Conservation (phyloP, 2,113 vertebrate species). For the Chascanopsetta lugubris region DNA sequence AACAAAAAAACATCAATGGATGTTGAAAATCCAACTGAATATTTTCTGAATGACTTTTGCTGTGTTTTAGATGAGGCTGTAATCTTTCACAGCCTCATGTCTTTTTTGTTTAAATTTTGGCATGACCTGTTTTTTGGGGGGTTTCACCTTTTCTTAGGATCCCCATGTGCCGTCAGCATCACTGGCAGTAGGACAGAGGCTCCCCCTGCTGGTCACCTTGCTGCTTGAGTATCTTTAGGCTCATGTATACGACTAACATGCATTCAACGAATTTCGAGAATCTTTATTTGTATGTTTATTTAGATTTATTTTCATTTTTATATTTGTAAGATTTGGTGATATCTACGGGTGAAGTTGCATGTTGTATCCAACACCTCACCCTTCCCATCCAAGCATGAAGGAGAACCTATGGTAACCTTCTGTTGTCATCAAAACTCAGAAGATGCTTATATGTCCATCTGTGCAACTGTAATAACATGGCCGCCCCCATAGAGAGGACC, state of each 20-base stretch:
- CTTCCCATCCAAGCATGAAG: too few species aligned
- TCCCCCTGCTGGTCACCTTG: slow-evolving; percentile 64
- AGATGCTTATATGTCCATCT: too few species aligned
- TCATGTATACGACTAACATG: not conserved
- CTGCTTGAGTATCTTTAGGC: not conserved
- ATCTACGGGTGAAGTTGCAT: too few species aligned
- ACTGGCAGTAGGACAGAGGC: slow-evolving; percentile 42
- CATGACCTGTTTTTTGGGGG: not conserved
- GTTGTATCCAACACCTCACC: too few species aligned
- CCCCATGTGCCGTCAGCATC: not conserved
- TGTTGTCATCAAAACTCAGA: too few species aligned
- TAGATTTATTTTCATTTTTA: too few species aligned
- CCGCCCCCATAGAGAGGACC: too few species aligned
- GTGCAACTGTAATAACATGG: too few species aligned
- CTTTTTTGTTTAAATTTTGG: not conserved
- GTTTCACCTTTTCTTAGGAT: not conserved
- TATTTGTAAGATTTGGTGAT: too few species aligned
- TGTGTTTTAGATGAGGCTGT: not conserved
- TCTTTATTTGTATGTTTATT: too few species aligned
- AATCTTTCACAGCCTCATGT: not conserved
- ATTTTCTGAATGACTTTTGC: not conserved
- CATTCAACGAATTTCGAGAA: not conserved
- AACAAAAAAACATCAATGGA: too few species aligned
- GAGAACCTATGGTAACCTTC: too few species aligned
- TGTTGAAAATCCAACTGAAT: not conserved